Conservation (phyloP, 2,797 vertebrate species). For the Sphenopsis melanotis region DNA sequence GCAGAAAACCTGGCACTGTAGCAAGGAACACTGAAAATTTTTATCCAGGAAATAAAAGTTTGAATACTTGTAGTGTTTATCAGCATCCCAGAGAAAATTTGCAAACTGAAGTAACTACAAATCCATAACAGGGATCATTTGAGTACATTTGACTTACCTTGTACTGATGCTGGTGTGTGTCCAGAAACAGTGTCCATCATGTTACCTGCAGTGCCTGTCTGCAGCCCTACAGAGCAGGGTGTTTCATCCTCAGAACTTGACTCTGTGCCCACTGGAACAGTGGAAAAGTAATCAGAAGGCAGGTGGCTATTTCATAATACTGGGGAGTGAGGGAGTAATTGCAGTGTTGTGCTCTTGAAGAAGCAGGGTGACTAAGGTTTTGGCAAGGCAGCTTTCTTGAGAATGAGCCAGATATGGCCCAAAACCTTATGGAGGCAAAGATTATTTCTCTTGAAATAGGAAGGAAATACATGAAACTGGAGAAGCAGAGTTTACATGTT, state of each 20-base stretch:
- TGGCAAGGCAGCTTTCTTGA: not conserved
- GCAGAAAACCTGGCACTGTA: slow-evolving; percentile 59
- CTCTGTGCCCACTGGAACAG: not conserved
- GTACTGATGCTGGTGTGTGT: not conserved
- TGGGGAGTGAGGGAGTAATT: not conserved
- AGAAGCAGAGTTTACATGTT: not conserved
- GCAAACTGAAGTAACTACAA: not conserved
- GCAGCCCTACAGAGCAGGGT: not conserved
- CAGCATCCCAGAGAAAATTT: slow-evolving; percentile 86
- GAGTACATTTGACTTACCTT: not conserved
- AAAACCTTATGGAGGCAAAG: not conserved
- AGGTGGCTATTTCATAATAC: not conserved
- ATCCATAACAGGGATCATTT: not conserved
- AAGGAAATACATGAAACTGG: not conserved
- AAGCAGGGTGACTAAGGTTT: not conserved
- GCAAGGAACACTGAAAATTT: slow-evolving; percentile 84
- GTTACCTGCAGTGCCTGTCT: not conserved
- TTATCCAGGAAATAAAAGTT: slow-evolving; percentile 81
- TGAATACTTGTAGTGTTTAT: slow-evolving; percentile 80
- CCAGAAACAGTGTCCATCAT: not conserved
- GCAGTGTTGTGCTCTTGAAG: not conserved
- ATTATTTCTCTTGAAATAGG: not conserved
- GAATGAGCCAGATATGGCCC: not conserved
- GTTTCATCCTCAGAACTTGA: not conserved
- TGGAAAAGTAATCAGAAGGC: not conserved